phyloP scores from a whole-genome alignment of 2,888 invertebrate species.

The Brenthis hecate region DNA sequence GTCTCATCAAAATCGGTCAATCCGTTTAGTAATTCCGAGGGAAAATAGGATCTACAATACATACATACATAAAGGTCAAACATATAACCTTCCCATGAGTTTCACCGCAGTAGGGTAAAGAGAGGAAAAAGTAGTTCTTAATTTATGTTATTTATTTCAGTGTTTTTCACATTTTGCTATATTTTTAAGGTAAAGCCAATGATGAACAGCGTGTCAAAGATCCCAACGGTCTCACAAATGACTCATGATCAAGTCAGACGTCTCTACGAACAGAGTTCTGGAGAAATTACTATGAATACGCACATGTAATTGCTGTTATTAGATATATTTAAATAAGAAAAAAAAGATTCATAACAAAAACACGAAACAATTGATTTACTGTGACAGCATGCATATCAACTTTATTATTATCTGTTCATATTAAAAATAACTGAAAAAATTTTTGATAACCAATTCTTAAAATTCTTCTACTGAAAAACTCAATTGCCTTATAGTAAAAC shows the following conservation, averaged over 20 bases:
- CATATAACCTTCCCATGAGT: too few species aligned
- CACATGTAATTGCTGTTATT: constrained; percentile 56
- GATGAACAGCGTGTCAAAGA: constrained; percentile 53
- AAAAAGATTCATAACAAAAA: background rate
- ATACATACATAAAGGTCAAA: too few species aligned
- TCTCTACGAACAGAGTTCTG: constrained; percentile 68
- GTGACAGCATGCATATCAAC: too few species aligned
- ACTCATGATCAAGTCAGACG: constrained; percentile 69
- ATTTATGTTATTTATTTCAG: constrained; percentile 1
- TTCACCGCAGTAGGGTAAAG: background rate
- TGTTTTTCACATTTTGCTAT: background rate
- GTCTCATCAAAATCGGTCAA: too few species aligned
- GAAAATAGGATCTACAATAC: too few species aligned
- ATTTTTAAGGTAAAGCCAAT: constrained; percentile 65
- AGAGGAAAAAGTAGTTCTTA: background rate
- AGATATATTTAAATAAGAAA: background rate
- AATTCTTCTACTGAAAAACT: too few species aligned
- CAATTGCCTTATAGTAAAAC: too few species aligned
- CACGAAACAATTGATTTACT: too few species aligned
- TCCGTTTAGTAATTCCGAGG: too few species aligned
- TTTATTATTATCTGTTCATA: too few species aligned
- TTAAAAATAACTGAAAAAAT: too few species aligned
- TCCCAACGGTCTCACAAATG: constrained; percentile 70
- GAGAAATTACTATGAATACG: constrained; percentile 62
- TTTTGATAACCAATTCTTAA: too few species aligned